Evolutionary conservation across 2,888 invertebrate species (phyloP).

Genomic region (Habroteleia sp.): DNA sequence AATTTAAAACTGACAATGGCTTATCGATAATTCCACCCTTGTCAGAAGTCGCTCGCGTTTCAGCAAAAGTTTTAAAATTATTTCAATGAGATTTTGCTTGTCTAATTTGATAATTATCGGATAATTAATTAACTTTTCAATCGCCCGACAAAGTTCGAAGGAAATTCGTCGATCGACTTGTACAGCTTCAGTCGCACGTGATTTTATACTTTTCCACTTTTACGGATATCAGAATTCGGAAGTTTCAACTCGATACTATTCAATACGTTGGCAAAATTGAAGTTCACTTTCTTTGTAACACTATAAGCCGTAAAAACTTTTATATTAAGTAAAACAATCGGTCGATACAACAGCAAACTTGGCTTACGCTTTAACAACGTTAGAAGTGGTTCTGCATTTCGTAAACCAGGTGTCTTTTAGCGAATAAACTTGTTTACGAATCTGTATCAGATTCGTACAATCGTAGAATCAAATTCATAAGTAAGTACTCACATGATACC

Average conservation of each 20-base stretch:
- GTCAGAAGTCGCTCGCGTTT: neutral
- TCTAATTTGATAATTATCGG: conserved; percentile 5
- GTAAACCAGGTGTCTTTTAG: conserved; percentile 21
- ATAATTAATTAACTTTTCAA: neutral
- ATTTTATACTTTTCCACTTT: conserved; percentile 14
- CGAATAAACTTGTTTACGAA: conserved; percentile 25
- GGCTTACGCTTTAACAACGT: conserved; percentile 45
- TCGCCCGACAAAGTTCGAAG: neutral
- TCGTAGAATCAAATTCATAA: conserved; percentile 10
- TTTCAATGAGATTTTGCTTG: conserved; percentile 2
- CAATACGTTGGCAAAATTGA: conserved; percentile 51
- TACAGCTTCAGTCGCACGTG: neutral
- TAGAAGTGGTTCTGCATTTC: conserved; percentile 39
- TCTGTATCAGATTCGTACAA: conserved; percentile 9
- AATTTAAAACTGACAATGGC: conserved; percentile 1
- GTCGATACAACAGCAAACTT: conserved; percentile 44
- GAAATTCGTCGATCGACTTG: neutral
- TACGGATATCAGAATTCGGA: neutral
- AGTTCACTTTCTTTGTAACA: conserved; percentile 27
- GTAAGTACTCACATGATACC: no score
- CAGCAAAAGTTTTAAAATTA: conserved; percentile 1
- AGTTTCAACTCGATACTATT: conserved; percentile 10
- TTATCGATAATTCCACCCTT: neutral
- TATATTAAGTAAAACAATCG: conserved; percentile 58
- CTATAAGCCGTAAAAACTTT: conserved; percentile 54